A percentile compares a stretch with the other conserved stretches of the same genome.
Evolutionary conservation across 1,140 invertebrate species (phyloP).

Genomic region (Sminthurides bifidus): DNA sequence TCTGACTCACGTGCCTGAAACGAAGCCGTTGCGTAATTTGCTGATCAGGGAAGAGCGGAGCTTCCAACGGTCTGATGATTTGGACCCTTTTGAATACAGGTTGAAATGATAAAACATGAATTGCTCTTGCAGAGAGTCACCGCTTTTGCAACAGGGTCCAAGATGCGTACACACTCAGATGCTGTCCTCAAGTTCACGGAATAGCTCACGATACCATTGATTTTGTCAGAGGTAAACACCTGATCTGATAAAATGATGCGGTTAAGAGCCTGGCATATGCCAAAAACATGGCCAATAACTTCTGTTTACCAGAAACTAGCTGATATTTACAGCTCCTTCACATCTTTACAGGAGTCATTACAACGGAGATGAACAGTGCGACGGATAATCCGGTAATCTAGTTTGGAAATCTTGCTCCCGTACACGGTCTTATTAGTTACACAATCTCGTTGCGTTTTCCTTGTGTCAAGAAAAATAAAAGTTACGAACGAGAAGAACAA

Average conservation of each 20-base stretch:
- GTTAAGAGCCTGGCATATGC: too few relatives aligned
- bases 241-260: too few relatives aligned
- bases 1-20: too few relatives aligned
- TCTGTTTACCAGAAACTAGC: too few relatives aligned
- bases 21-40: too few relatives aligned
- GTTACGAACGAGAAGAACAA: too few relatives aligned
- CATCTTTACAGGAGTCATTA: constrained; percentile 40
- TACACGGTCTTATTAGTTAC: too few relatives aligned
- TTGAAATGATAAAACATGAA: background rate
- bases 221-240: constrained; percentile 46
- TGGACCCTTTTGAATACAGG: background rate
- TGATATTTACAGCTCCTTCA: background rate
- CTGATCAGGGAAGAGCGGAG: too few relatives aligned
- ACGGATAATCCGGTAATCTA: constrained; percentile 57
- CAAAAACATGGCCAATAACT: too few relatives aligned
- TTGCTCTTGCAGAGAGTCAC: constrained; percentile 46
- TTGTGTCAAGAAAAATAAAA: too few relatives aligned
- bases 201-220: constrained; percentile 58
- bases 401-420: too few relatives aligned
- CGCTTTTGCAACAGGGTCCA: constrained; percentile 58
- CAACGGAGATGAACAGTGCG: constrained; percentile 58
- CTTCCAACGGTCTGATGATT: background rate
- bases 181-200: constrained; percentile 57
- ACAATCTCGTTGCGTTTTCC: too few relatives aligned
- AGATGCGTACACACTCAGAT: constrained; percentile 60